Evolutionary conservation across 2,113 vertebrate genomes (phyloP).

Genomic region (Ceyx margarethae): DNA sequence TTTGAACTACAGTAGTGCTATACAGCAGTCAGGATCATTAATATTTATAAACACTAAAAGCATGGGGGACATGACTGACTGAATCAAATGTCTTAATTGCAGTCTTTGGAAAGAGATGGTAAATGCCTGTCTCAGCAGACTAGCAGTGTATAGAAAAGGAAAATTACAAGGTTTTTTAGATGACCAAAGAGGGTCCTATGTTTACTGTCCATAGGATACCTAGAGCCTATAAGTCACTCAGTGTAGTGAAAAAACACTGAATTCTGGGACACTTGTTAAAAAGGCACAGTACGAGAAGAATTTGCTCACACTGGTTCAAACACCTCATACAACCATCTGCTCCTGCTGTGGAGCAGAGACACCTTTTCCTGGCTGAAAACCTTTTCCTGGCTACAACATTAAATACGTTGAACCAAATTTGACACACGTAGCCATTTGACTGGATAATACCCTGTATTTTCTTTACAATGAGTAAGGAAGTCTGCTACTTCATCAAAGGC

Average conservation of each 20-base stretch:
- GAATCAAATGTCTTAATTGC: background rate
- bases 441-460: background rate
- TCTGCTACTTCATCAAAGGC: background rate
- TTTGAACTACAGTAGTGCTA: background rate
- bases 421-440: background rate
- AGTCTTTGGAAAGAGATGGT: background rate
- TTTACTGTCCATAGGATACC: background rate
- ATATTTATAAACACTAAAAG: slow-evolving; percentile 3
- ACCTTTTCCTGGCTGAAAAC: background rate
- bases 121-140: background rate
- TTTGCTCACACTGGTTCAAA: background rate
- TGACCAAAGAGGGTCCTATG: background rate
- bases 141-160: background rate
- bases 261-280: background rate
- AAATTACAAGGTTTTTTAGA: background rate
- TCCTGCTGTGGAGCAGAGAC: background rate
- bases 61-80: background rate
- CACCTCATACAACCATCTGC: background rate
- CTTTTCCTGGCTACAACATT: background rate
- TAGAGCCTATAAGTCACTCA: background rate
- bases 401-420: background rate
- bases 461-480: background rate
- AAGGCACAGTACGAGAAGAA: background rate
- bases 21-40: background rate
- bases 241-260: background rate